Conservation (phyloP, 2,797 vertebrate species). For the Chelon auratus region DNA sequence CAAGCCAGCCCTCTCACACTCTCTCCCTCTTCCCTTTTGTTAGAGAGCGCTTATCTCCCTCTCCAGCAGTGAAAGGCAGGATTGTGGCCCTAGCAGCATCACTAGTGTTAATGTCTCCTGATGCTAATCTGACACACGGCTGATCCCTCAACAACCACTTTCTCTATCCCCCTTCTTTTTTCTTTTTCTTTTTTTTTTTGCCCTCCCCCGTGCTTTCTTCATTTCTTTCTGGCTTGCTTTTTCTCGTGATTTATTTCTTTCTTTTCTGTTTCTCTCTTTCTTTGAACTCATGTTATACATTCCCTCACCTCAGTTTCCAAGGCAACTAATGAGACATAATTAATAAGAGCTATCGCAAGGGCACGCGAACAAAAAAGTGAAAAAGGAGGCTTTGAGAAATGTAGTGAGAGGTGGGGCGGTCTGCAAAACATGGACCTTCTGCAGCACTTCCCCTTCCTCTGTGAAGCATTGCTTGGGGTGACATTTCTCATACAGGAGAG, state of each 20-base stretch:
- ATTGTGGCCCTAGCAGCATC: conserved; percentile 80
- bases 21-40: conserved; percentile 77
- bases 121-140: conserved; percentile 87
- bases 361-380: conserved; percentile 77
- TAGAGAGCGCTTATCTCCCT: conserved; percentile 79
- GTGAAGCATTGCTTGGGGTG: conserved; percentile 52
- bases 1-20: conserved; percentile 73
- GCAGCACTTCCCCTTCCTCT: conserved; percentile 65
- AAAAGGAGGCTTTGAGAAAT: conserved; percentile 75
- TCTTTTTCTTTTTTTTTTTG: conserved; percentile 24
- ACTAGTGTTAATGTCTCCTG: conserved; percentile 84
- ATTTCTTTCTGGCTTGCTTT: conserved; percentile 39
- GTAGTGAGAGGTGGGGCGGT: conserved; percentile 52
- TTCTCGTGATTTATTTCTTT: conserved; percentile 60
- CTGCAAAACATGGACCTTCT: conserved; percentile 67
- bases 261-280: conserved; percentile 47
- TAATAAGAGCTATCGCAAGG: conserved; percentile 85
- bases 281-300: conserved; percentile 74
- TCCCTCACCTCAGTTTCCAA: conserved; percentile 86
- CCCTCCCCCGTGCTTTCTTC: conserved; percentile 34
- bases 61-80: conserved; percentile 83
- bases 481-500: conserved; percentile 47
- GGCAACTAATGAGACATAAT: conserved; percentile 90
- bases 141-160: conserved; percentile 82
- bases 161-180: conserved; percentile 52